Base-by-base conservation (phyloP, 2,113 vertebrate genomes). In the Laticauda colubrina region DNA sequence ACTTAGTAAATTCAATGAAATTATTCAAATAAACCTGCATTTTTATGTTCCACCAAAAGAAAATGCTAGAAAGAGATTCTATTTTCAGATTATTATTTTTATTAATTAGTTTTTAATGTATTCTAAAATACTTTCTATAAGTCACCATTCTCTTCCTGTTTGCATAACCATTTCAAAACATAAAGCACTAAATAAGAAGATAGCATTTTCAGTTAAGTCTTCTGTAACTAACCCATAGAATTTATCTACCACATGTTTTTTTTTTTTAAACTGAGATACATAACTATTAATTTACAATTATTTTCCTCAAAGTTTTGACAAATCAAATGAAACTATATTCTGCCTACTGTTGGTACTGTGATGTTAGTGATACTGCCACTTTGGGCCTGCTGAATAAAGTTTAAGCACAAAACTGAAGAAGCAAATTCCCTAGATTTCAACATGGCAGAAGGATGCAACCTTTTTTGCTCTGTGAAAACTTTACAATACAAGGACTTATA, bases 231-330 rank as follows among this genome's bases (percentile, higher is more conserved):
- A 45, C n/a, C 85, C 85, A 90, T 53, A 56, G 69, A 53, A 21
- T 1, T 56, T 89, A 93, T 61, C 89, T 90, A 55, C 12, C 87
- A 87, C 29, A 93, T 51, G 7, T 48, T 88, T 64, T 91, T n/a
- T 48, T 88, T 64, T 91, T n/a, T 10, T 10, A 48, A 88, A 0
- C 86, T 53, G 56, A 75, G 39, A 91, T 75, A 51, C 56, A 75
- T 34, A 57, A 39, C 43, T 29, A 92, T 87, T 56, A 48, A 88
- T 90, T 88, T 57, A 87, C 29, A 85, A 48, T 64, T 64, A 6
- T 45, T 45, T 45, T 45, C 93, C 93, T 34, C 86, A 96, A 95
- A 96, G 95, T 95, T 96, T 94, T 96, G 96, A 96, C 96, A 96
- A 91, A 93, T 94, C 93, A 89, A 94, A 96, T 95, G 92, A 95